Base-by-base conservation (phyloP, 2,888 invertebrate species). In the Drosophila stalkeri region DNA sequence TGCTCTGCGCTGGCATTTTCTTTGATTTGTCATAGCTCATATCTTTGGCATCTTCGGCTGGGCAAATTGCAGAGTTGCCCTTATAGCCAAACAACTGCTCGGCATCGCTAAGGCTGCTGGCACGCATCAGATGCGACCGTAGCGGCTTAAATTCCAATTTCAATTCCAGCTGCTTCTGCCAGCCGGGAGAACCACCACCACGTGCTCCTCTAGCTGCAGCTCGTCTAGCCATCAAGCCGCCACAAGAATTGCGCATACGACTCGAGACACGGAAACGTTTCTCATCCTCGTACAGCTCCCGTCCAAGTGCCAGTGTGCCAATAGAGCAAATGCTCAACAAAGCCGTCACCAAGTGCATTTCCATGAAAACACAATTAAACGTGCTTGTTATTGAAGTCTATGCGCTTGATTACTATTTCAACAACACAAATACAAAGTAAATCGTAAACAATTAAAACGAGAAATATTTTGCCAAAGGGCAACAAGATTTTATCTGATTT, bases 281-380 rank as follows among this genome's bases (percentile, higher is more conserved):
- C 49, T 52, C 56, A 23, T 39, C 23, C 33, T 27, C 27, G 8
- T 11, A 11, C 12, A 12, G 5, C 0, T 9, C n/a, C 12, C 57
- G 16, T 11, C 46, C 49, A 49, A 41, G 35, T 44, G n/a, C 35
- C 16, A 27, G n/a, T 12, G 37, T 20, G 2, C 12, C 27, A 27
- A 27, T 27, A 27, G 4, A 31, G 33, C 61, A 72, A 37, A 57
- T 47, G 14, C 35, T 12, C 3, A 57, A 31, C 14, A 31, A 6
- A 7, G 2, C 52, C 37, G 20, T 54, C 41, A 43, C 14, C 44
- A 61, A 57, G 18, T 57, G 60, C n/a, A 64, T 43, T 57, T 61
- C 37, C 66, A 76, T 61, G 12, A 27, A 60, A 31, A 49, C 9
- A 57, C 39, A 62, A 49, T 52, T 64, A 9, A 63, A 41, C 41